Evolutionary conservation across 2,797 vertebrate genomes (phyloP).

Genomic region (Varecia variegata): DNA sequence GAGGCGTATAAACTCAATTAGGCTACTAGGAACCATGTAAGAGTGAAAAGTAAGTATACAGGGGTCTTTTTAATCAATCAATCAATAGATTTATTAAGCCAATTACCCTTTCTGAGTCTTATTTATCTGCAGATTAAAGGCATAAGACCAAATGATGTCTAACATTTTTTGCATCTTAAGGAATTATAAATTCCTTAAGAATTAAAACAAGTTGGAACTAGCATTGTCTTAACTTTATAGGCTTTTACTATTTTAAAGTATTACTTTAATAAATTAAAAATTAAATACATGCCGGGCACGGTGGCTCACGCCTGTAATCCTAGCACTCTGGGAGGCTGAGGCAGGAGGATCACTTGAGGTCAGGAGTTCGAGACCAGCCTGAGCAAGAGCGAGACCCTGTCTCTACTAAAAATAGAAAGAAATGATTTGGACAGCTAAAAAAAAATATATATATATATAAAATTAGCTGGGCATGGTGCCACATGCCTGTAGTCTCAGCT

Average conservation of each 20-base stretch:
- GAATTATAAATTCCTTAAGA: neutral
- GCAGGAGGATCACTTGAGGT: too few species aligned
- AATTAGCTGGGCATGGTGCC: too few species aligned
- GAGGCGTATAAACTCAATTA: neutral
- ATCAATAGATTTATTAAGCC: neutral
- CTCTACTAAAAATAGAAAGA: too few species aligned
- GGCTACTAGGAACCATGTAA: neutral
- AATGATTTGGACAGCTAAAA: too few species aligned
- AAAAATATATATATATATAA: too few species aligned
- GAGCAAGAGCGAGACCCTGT: too few species aligned
- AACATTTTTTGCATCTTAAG: neutral
- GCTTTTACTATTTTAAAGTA: neutral
- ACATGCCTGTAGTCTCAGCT: too few species aligned
- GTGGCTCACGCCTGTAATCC: too few species aligned
- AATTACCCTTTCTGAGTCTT: neutral
- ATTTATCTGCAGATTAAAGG: neutral
- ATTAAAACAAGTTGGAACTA: neutral
- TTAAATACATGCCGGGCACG: too few species aligned
- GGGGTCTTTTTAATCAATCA: neutral
- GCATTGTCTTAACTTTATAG: neutral
- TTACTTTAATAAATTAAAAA: neutral
- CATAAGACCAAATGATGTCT: neutral
- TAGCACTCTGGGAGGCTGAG: too few species aligned
- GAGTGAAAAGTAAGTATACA: neutral
- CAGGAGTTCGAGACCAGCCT: too few species aligned